Evolutionary conservation across 2,888 invertebrate species (phyloP).

Genomic region (Apodemia mormo): DNA sequence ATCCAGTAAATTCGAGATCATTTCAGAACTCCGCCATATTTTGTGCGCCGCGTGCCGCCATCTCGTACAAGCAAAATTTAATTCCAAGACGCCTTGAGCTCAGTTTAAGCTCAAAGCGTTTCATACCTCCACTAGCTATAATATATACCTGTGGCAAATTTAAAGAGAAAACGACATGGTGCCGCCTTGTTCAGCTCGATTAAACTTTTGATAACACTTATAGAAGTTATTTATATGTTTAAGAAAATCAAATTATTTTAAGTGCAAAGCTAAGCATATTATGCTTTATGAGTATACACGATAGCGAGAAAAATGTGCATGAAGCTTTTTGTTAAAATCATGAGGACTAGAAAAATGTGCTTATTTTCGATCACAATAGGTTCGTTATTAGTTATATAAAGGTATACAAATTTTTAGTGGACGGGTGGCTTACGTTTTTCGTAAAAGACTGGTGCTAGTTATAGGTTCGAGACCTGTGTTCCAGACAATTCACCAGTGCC

Average conservation of each 20-base stretch:
- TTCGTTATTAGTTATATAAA: too few relatives aligned
- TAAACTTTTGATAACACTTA: constrained; percentile 25
- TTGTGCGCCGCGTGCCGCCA: constrained; percentile 52
- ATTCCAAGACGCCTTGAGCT: constrained; percentile 56
- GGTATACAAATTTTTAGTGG: too few relatives aligned
- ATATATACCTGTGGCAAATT: constrained; percentile 36
- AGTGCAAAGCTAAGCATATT: not conserved
- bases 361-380: too few relatives aligned
- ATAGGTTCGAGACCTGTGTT: too few relatives aligned
- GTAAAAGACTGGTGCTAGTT: too few relatives aligned
- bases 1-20: constrained; percentile 49
- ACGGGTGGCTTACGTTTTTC: too few relatives aligned
- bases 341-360: too few relatives aligned
- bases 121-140: constrained; percentile 38
- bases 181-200: constrained; percentile 34
- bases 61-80: constrained; percentile 53
- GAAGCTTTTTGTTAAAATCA: too few relatives aligned
- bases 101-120: constrained; percentile 49
- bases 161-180: constrained; percentile 38
- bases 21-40: constrained; percentile 50
- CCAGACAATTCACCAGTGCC: too few relatives aligned
- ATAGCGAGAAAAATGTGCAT: too few relatives aligned
- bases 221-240: constrained; percentile 9
- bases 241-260: not conserved
- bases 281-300: not conserved